These are phyloP conservation scores for Tholera decimalis DNA, from an alignment of 2,888 invertebrate genomes.

Conservation along the genomic window DNA sequence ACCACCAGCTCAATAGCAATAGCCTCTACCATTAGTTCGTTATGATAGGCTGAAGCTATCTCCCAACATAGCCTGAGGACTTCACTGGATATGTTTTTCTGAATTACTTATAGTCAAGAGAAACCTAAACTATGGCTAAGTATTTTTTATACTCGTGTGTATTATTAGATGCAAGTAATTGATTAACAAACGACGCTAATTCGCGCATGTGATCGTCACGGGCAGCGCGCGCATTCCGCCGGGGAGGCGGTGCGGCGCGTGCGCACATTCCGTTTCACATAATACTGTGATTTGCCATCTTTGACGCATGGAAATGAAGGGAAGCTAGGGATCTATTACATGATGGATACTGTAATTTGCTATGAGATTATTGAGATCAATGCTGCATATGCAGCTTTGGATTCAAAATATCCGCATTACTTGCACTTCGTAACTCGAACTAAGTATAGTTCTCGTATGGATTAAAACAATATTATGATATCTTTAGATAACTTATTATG, in stretches of 20 bases:
- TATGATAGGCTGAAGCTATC: not conserved
- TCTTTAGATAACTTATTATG: too few species aligned
- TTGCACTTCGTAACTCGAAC: too few species aligned
- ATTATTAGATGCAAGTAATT: slow-evolving; percentile 57
- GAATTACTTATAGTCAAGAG: not conserved
- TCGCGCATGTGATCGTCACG: slow-evolving; percentile 66
- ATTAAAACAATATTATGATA: too few species aligned
- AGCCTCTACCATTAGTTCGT: not conserved
- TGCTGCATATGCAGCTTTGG: not conserved
- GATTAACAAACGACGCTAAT: slow-evolving; percentile 62
- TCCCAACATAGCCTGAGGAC: not conserved
- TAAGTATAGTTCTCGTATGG: too few species aligned
- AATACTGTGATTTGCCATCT: slow-evolving; percentile 71
- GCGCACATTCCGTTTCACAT: slow-evolving; percentile 89
- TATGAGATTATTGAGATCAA: not conserved
- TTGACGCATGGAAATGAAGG: slow-evolving; percentile 72
- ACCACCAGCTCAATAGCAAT: not conserved
- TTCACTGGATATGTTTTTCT: not conserved
- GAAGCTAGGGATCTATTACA: slow-evolving; percentile 58
- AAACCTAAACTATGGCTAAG: not conserved
- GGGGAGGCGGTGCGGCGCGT: slow-evolving; percentile 82
- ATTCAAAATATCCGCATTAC: not conserved
- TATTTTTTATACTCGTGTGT: slow-evolving; percentile 42
- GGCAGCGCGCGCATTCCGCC: slow-evolving; percentile 78
- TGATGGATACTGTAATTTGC: slow-evolving; percentile 8